Evolutionary conservation across 2,888 invertebrate genomes (phyloP), one percentile per base, ranked within the genome.

Genomic region (Macaria notata): DNA sequence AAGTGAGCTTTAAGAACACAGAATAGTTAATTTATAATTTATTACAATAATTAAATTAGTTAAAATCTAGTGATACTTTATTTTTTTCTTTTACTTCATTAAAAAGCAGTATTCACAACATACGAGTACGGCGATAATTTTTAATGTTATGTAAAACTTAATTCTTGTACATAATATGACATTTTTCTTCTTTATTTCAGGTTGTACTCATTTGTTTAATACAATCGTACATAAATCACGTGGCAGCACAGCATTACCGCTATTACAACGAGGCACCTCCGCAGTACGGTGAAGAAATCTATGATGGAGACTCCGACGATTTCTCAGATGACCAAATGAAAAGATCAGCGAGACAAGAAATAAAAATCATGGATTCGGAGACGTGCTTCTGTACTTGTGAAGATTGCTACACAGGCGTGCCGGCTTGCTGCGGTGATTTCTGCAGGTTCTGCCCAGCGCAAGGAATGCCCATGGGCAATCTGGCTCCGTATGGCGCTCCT

Each of bases 331-430:
- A 55, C 33, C 39, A 44, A 30, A 2, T 44, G 51, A 58, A 46
- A 49, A 60, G 3, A 47, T 7, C 29, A 46, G n/a, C 46, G 44
- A 30, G 47, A 49, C 30, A 63, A 51, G 19, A 38, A 7, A 52
- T 52, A 8, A 44, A 58, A 38, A 49, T 46, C 31, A 51, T 3
- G 69, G 70, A 3, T 69, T 67, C 9, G 69, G 76, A 8, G 79
- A 79, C 42, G 55, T 82, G 81, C 53, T 56, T 66, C 8, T 83
- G 83, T 49, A 63, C 56, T n/a, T 50, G 50, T n/a, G 36, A 44
- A 8, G 4, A 36, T n/a, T 50, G 50, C 30, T 44, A 44, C 9
- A 19, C 44, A 3, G 50, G 33, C 5, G 36, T 7, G 0, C 69
- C 69, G 4, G 59, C 70, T 1, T 81, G 82, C 57, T 83, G 83